Evolutionary conservation across 1,140 invertebrate species (phyloP).

Genomic region (Gonioctena quinquepunctata): DNA sequence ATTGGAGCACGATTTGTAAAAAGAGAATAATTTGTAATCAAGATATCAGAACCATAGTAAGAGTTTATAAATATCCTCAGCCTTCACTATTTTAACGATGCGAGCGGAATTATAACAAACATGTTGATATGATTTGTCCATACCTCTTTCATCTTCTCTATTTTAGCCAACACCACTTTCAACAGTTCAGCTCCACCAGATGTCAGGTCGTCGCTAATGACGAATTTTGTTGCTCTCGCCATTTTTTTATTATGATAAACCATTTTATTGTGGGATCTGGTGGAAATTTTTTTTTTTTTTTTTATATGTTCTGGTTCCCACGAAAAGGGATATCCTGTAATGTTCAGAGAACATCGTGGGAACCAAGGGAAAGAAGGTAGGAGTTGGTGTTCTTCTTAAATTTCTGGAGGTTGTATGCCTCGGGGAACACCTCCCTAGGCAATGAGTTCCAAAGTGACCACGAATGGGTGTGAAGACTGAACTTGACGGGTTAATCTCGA

Average conservation of each 20-base stretch:
- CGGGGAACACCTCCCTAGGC: too few relatives aligned
- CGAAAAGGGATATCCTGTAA: too few relatives aligned
- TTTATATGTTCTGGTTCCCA: too few relatives aligned
- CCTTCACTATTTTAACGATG: background rate
- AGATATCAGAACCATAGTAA: too few relatives aligned
- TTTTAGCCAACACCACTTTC: background rate
- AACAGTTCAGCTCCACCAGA: background rate
- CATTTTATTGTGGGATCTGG: background rate
- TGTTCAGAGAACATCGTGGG: too few relatives aligned
- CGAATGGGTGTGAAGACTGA: too few relatives aligned
- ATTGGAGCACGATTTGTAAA: background rate
- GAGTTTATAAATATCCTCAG: background rate
- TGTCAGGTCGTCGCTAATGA: background rate
- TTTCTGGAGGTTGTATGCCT: too few relatives aligned
- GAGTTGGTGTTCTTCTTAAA: too few relatives aligned
- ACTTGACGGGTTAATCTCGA: too few relatives aligned
- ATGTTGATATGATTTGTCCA: constrained; percentile 3
- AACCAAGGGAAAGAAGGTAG: too few relatives aligned
- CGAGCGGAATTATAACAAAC: background rate
- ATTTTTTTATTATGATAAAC: background rate
- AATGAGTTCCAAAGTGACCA: too few relatives aligned
- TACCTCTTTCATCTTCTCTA: background rate
- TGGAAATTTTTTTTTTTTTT: too few relatives aligned
- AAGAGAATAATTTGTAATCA: background rate
- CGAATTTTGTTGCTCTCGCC: background rate